phyloP scores from a whole-genome alignment of 1,140 invertebrate genomes.

The Cydia fagiglandana region DNA sequence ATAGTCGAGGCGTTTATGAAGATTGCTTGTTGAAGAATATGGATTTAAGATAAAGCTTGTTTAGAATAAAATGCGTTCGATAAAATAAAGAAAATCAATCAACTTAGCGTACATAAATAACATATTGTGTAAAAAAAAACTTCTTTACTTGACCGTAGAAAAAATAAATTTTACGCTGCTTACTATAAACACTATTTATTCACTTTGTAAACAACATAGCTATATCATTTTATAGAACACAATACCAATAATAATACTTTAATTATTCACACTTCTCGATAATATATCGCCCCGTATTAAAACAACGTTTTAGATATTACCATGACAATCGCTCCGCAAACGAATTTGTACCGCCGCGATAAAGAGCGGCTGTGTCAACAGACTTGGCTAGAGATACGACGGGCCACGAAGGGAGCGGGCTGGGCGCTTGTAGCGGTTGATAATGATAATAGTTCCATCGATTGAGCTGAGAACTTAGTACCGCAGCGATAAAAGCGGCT shows the following conservation, averaged over 20 bases:
- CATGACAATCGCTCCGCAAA: conserved; percentile 7
- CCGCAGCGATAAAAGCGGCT: not conserved
- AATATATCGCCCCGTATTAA: not conserved
- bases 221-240: no score
- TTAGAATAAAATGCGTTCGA: no score
- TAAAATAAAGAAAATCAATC: no score
- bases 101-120: no score
- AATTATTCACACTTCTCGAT: not conserved
- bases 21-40: not conserved
- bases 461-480: not conserved
- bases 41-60: no score
- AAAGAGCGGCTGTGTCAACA: conserved; percentile 4
- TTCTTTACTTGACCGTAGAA: not conserved
- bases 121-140: no score
- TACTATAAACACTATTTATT: no score
- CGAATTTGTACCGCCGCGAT: conserved; percentile 1
- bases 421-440: not conserved
- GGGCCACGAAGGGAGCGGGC: not conserved
- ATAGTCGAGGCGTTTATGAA: not conserved
- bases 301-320: not conserved
- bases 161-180: not conserved
- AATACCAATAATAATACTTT: no score
- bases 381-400: not conserved
- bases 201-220: no score
- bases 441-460: not conserved